These are phyloP conservation scores for Heptranchias perlo DNA, from an alignment of 2,113 vertebrate genomes.

Conservation along the genomic window DNA sequence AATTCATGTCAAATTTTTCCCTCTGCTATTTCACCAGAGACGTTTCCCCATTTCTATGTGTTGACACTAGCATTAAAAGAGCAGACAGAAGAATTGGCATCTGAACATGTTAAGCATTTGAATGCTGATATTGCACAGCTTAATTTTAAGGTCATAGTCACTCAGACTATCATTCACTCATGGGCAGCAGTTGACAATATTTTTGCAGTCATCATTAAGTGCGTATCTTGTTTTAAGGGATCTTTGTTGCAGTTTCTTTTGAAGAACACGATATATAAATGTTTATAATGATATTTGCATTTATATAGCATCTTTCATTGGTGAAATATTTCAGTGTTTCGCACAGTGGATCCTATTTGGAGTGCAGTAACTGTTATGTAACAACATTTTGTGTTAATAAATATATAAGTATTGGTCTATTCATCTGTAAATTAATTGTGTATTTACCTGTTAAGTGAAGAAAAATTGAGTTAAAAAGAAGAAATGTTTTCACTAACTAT, in stretches of 20 bases:
- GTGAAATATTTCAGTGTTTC: background rate
- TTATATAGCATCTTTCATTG: background rate
- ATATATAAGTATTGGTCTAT: background rate
- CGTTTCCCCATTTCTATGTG: background rate
- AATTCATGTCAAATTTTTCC: background rate
- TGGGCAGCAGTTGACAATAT: background rate
- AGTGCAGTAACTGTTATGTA: background rate
- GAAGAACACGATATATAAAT: too few species aligned
- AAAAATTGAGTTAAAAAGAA: background rate
- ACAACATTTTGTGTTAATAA: background rate
- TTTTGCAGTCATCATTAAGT: background rate
- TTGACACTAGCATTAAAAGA: background rate
- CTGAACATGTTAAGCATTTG: background rate
- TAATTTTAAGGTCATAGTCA: background rate
- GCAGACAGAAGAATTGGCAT: background rate
- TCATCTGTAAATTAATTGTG: background rate
- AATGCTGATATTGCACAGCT: background rate
- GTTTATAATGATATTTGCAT: background rate
- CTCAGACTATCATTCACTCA: background rate
- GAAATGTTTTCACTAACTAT: background rate
- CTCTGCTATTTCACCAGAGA: background rate
- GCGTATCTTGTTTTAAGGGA: background rate
- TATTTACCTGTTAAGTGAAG: slow-evolving; percentile 19
- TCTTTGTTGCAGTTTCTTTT: background rate
- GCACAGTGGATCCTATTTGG: background rate